A percentile compares a stretch with the other conserved stretches of the same genome.
Conservation (phyloP, 2,888 invertebrate genomes). For the Andrena dorsata region DNA sequence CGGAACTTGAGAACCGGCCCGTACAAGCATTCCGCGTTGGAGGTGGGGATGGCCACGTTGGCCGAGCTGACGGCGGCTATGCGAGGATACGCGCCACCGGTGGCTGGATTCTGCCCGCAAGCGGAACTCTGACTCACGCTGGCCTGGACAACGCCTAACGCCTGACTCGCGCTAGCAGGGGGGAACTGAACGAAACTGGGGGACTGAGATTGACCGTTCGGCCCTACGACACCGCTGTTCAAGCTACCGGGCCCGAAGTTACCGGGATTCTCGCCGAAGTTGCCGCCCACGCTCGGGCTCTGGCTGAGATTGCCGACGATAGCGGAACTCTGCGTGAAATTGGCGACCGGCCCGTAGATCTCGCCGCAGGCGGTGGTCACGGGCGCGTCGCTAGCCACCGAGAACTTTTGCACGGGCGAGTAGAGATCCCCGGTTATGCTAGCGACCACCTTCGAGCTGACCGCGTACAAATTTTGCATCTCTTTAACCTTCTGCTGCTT, state of each 20-base stretch:
- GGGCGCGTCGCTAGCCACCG: conserved; percentile 61
- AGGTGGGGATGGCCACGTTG: conserved; percentile 59
- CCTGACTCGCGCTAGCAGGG: conserved; percentile 42
- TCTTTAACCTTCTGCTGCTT: conserved; percentile 81
- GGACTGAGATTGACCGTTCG: conserved; percentile 58
- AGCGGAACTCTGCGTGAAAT: conserved; percentile 83
- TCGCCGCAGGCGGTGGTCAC: conserved; percentile 70
- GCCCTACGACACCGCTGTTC: conserved; percentile 60
- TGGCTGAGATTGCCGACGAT: conserved; percentile 83
- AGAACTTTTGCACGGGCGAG: conserved; percentile 80
- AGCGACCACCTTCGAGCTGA: conserved; percentile 78
- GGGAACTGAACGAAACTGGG: conserved; percentile 54
- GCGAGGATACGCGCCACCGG: conserved; percentile 64
- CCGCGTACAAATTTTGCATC: conserved; percentile 82
- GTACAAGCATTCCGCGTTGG: conserved; percentile 79
- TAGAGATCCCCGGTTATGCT: conserved; percentile 78
- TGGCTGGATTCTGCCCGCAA: conserved; percentile 45
- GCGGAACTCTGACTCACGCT: conserved; percentile 47
- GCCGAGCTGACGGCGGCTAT: conserved; percentile 57
- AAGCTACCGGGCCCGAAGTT: conserved; percentile 74
- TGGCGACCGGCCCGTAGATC: conserved; percentile 83
- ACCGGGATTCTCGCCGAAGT: conserved; percentile 78
- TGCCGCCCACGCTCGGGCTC: conserved; percentile 77
- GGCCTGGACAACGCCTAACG: conserved; percentile 44
- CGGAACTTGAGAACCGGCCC: conserved; percentile 84